Evolutionary conservation across 2,888 invertebrate genomes (phyloP).

Genomic region (Dryobota labecula): DNA sequence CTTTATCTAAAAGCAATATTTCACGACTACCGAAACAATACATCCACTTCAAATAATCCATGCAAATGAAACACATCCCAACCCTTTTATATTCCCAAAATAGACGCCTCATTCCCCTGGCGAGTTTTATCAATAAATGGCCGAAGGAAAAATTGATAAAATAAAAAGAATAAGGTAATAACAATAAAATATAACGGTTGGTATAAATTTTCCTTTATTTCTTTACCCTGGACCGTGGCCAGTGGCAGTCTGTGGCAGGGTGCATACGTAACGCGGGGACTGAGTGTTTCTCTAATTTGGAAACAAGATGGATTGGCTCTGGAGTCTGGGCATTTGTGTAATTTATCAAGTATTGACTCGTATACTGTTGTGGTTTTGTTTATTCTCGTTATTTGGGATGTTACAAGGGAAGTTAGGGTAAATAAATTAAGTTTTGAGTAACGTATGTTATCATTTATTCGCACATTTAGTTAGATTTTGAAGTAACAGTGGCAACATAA

Average conservation of each 20-base stretch:
- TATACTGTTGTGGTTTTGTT: constrained; percentile 75
- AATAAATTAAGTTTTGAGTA: constrained; percentile 32
- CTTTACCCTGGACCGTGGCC: constrained; percentile 74
- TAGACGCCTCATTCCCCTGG: constrained; percentile 54
- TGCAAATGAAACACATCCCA: constrained; percentile 58
- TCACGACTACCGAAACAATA: constrained; percentile 33
- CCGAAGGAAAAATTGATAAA: constrained; percentile 80
- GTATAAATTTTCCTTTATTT: constrained; percentile 79
- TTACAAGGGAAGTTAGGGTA: constrained; percentile 42
- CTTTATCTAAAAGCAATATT: constrained; percentile 35
- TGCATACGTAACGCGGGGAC: constrained; percentile 76
- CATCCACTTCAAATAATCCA: constrained; percentile 55
- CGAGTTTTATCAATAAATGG: constrained; percentile 67
- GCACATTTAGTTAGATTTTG: not conserved
- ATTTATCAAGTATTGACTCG: constrained; percentile 82
- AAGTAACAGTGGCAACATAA: not conserved
- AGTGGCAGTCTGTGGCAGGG: constrained; percentile 74
- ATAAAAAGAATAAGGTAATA: constrained; percentile 80
- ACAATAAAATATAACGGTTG: constrained; percentile 88
- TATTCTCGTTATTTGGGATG: constrained; percentile 62
- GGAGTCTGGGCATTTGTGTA: constrained; percentile 70
- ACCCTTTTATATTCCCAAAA: constrained; percentile 59
- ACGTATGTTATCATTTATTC: constrained; percentile 18
- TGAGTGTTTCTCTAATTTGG: constrained; percentile 76
- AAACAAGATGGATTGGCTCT: constrained; percentile 81